phyloP scores from a whole-genome alignment of 2,113 vertebrate genomes.

The Onychostruthus taczanowskii region DNA sequence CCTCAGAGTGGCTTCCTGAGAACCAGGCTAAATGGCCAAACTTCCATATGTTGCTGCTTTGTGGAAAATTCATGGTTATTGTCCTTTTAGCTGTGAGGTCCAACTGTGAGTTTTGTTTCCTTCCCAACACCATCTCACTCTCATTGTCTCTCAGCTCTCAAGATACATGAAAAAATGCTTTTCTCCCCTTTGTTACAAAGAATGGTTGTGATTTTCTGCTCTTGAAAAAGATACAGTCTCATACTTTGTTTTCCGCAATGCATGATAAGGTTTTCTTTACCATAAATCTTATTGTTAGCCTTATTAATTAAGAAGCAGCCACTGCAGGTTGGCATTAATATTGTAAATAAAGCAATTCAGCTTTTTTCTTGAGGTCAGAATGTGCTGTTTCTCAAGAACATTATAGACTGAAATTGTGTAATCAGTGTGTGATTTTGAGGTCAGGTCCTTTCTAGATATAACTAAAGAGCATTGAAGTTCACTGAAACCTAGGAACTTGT shows the following conservation, averaged over 20 bases:
- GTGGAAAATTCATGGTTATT: not conserved
- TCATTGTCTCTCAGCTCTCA: not conserved
- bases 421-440: not conserved
- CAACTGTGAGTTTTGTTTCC: not conserved
- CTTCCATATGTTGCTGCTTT: not conserved
- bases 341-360: not conserved
- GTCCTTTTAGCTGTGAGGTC: not conserved
- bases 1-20: not conserved
- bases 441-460: not conserved
- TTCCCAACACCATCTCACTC: not conserved
- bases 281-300: not conserved
- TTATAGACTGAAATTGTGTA: not conserved
- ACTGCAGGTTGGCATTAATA: not conserved
- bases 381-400: accelerated
- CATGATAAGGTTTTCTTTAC: not conserved
- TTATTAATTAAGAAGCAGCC: not conserved
- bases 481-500: not conserved
- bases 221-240: not conserved
- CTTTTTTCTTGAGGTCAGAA: not conserved
- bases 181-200: not conserved
- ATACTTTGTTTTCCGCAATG: accelerated
- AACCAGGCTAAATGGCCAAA: not conserved
- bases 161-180: not conserved
- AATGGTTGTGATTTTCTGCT: not conserved
- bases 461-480: not conserved